Conservation (phyloP, 2,113 vertebrate species). For the Cynoglossus semilaevis region DNA sequence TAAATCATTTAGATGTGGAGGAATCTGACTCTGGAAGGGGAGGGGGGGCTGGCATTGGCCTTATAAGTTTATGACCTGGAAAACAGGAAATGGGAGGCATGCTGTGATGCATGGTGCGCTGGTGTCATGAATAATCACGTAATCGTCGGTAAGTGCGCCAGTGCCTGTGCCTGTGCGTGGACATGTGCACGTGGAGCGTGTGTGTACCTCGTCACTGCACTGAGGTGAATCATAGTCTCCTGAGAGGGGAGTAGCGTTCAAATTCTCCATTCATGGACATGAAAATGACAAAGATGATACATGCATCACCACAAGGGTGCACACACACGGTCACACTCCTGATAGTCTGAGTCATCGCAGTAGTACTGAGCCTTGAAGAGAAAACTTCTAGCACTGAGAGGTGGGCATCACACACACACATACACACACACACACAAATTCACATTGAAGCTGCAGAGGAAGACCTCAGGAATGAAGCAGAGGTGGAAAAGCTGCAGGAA, state of each 20-base stretch:
- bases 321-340: slow-evolving; percentile 41
- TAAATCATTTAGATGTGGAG: slow-evolving; percentile 45
- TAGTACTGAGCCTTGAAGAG: slow-evolving; percentile 22
- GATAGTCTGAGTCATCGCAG: slow-evolving; percentile 20
- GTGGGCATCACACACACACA: slow-evolving; percentile 42
- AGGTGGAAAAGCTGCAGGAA: slow-evolving; percentile 23
- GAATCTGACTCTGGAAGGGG: slow-evolving; percentile 22
- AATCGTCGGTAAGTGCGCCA: slow-evolving; percentile 25
- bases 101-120: slow-evolving; percentile 50
- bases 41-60: slow-evolving; percentile 28
- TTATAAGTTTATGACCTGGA: slow-evolving; percentile 54
- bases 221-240: slow-evolving; percentile 80
- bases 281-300: slow-evolving; percentile 72
- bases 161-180: slow-evolving; percentile 1
- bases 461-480: slow-evolving; percentile 28
- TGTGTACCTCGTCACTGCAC: slow-evolving; percentile 77
- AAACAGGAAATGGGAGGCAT: slow-evolving; percentile 47
- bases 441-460: slow-evolving; percentile 35
- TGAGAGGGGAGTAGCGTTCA: slow-evolving; percentile 79
- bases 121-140: slow-evolving; percentile 41
- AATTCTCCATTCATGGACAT: slow-evolving; percentile 75
- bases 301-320: slow-evolving; percentile 47
- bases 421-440: slow-evolving; percentile 19
- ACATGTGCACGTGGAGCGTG: neutral
- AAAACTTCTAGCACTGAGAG: slow-evolving; percentile 20